Conservation (phyloP, 2,797 vertebrate genomes). For the Myripristis murdjan region DNA sequence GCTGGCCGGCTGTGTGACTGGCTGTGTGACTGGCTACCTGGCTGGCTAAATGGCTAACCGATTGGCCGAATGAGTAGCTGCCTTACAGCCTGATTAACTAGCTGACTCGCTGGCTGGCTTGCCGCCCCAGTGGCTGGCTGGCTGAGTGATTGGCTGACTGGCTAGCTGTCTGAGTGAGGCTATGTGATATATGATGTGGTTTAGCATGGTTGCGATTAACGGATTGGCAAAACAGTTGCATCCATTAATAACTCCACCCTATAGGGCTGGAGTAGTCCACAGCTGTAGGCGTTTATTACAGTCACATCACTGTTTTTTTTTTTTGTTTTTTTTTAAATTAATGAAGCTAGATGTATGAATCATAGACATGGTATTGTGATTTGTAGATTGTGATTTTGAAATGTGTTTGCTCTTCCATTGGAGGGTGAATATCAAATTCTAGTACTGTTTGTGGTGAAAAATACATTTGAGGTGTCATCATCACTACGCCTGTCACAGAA, state of each 20-base stretch:
- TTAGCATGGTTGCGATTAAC: constrained; percentile 77
- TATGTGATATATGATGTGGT: constrained; percentile 81
- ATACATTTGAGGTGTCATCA: constrained; percentile 72
- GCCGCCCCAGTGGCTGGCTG: constrained; percentile 62
- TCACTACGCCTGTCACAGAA: constrained; percentile 62
- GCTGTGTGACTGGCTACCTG: constrained; percentile 21
- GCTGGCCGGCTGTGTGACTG: too few species aligned
- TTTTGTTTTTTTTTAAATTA: constrained; percentile 61
- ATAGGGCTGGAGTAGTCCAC: constrained; percentile 50
- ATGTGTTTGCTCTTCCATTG: constrained; percentile 65
- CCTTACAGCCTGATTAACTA: constrained; percentile 59
- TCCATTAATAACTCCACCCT: constrained; percentile 79
- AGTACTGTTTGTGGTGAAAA: constrained; percentile 60
- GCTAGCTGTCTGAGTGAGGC: constrained; percentile 59
- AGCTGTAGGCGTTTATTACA: constrained; percentile 49
- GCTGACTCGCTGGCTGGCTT: constrained; percentile 66
- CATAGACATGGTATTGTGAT: constrained; percentile 27
- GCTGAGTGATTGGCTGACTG: constrained; percentile 36
- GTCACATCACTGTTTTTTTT: constrained; percentile 41
- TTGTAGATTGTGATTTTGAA: constrained; percentile 70
- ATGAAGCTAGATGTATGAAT: constrained; percentile 49
- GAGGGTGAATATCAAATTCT: constrained; percentile 61
- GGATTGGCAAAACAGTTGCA: constrained; percentile 78
- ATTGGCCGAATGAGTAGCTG: constrained; percentile 16
- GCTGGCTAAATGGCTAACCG: constrained; percentile 10